Evolutionary conservation across 2,797 vertebrate species (phyloP).

Genomic region (Acrossocheilus fasciatus): DNA sequence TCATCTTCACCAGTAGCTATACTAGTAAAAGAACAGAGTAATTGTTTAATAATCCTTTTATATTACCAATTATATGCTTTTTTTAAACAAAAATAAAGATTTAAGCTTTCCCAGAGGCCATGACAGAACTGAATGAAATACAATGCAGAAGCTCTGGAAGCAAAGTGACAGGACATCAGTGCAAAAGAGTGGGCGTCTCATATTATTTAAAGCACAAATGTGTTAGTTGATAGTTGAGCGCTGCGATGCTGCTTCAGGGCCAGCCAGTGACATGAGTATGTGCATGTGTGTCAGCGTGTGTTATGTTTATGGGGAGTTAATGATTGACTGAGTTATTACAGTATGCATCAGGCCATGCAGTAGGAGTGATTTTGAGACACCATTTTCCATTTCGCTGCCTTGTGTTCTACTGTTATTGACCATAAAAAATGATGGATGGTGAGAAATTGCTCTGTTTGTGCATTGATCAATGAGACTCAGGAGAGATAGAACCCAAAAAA

Average conservation of each 20-base stretch:
- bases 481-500: neutral
- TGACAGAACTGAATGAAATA: neutral
- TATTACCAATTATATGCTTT: neutral
- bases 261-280: neutral
- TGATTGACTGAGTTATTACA: slow-evolving; percentile 47
- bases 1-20: neutral
- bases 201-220: neutral
- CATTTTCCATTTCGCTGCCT: slow-evolving; percentile 40
- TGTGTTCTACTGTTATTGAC: slow-evolving; percentile 46
- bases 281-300: slow-evolving; percentile 6
- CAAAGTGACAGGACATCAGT: slow-evolving; percentile 3
- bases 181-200: neutral
- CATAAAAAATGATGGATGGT: slow-evolving; percentile 52
- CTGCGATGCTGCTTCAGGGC: neutral
- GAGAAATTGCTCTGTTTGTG: slow-evolving; percentile 44
- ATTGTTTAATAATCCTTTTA: neutral
- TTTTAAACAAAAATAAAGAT: neutral
- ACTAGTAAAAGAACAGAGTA: neutral
- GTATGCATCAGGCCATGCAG: slow-evolving; percentile 15
- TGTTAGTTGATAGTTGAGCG: no score
- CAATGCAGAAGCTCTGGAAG: neutral
- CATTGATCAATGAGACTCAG: slow-evolving; percentile 32
- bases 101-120: slow-evolving; percentile 5
- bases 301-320: slow-evolving; percentile 36
- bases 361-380: slow-evolving; percentile 21